Evolutionary conservation across 1,140 invertebrate genomes (phyloP).

Genomic region (Drosophila rhopaloa): DNA sequence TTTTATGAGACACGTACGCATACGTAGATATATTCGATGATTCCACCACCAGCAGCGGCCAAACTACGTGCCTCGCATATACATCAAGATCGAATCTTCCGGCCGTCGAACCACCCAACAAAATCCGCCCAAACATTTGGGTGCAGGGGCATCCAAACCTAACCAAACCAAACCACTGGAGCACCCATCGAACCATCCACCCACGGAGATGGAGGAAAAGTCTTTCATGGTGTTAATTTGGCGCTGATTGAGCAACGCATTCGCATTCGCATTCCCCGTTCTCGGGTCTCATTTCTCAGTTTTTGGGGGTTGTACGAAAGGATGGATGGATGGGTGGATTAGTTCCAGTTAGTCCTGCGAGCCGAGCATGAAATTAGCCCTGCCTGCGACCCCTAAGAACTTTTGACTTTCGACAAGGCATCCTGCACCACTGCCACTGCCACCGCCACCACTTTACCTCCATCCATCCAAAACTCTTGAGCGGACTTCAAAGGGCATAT

Average conservation of each 20-base stretch:
- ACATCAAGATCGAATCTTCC: constrained; percentile 50
- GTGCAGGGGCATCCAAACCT: not conserved
- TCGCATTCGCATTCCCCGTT: constrained; percentile 36
- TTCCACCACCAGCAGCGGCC: constrained; percentile 63
- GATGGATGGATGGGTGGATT: constrained; percentile 40
- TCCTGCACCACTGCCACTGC: constrained; percentile 6
- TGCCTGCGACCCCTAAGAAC: constrained; percentile 43
- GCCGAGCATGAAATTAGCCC: constrained; percentile 40
- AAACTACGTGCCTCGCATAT: constrained; percentile 66
- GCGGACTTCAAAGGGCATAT: constrained; percentile 38
- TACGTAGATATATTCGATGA: constrained; percentile 51
- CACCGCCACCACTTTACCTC: not conserved
- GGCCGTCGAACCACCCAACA: constrained; percentile 6
- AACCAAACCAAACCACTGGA: not conserved
- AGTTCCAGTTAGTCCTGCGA: constrained; percentile 45
- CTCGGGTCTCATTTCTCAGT: not conserved
- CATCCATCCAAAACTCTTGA: not conserved
- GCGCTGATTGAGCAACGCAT: constrained; percentile 71
- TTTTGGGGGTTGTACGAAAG: constrained; percentile 23
- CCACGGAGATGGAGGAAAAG: constrained; percentile 23
- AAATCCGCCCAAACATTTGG: constrained; percentile 11
- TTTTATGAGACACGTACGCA: constrained; percentile 65
- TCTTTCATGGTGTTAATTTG: constrained; percentile 78
- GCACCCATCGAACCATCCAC: constrained; percentile 26
- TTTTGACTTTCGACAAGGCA: constrained; percentile 36